Base-by-base conservation (phyloP, 2,113 vertebrate genomes). In the Tilapia sparmanii region DNA sequence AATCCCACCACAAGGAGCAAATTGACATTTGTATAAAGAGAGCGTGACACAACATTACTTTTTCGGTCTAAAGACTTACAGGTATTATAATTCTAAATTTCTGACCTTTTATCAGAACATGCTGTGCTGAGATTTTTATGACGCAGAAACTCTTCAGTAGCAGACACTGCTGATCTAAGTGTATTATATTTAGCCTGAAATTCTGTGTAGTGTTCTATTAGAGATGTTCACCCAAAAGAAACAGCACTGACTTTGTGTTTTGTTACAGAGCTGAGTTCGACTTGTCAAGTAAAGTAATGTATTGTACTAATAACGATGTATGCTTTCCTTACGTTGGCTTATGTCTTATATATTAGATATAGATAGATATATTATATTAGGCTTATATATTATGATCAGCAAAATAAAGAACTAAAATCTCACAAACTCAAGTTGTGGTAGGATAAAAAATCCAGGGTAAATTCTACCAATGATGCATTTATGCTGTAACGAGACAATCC, bases 21-120 rank as follows among this genome's bases (percentile, higher is more conserved):
- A 85, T 19, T 85, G 86, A 84, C 54, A 86, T 92, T 86, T 90
- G 45, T 55, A 57, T 87, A 31, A 83, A 90, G 22, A 80, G 4
- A 45, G 45, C 22, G 7, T 18, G 16, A 24, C 18, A 29, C 31
- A 80, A 53, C 45, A 82, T 83, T 59, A 31, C 6, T 80, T 11
- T 83, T n/a, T 42, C n/a, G 35, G 35, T 61, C 13, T 4, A 59
- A 68, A 31, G 82, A 55, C 79, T 86, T 82, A 47, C 15, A 86
- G 47, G 68, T 81, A 26, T 73, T 55, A 42, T 59, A 8, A 52
- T 52, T 86, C 15, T 63, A n/a, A 82, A 71, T 76, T 45, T 85
- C 63, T 81, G 71, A 68, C 80, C 73, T 89, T 88, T 88, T 18
- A 33, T 33, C 38, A 76, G 52, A 68, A 6, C 18, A 83, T 81